Base-by-base conservation (phyloP, 2,888 invertebrate genomes). In the Rhaphigaster nebulosa region DNA sequence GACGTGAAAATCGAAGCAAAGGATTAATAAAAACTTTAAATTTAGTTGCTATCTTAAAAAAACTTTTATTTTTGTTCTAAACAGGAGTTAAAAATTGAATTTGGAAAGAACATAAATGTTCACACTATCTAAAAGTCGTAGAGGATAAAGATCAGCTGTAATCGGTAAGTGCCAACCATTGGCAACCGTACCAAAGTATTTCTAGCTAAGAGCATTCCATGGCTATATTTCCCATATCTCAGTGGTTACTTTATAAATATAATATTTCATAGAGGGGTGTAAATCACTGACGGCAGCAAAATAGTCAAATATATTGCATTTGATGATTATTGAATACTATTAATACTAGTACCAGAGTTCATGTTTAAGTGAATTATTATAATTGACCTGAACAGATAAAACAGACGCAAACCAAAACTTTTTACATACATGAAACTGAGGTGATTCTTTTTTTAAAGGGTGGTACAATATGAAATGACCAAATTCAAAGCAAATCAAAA, bases 161-260 rank as follows among this genome's bases (percentile, higher is more conserved):
- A 60, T 60, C 60, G 60, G 60, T n/a, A 60, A 60, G 13, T 60
- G n/a, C n/a, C 60, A 60, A 60, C 60, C 60, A 60, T 60, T 60
- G 60, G 60, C 60, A 60, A n/a, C n/a, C n/a, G n/a, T 60, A 60
- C 60, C 60, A n/a, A 60, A 60, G n/a, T 60, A 60, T 60, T 60
- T 60, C 60, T 60, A 60, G 60, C 60, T 60, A 60, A 60, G 60
- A 60, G 60, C 60, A 60, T 60, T 60, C 60, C n/a, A 60, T 12
- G 13, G n/a, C 60, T 60, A 10, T n/a, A 60, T 60, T 60, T 60
- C n/a, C 60, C 60, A 60, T 60, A 60, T 12, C 60, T 12, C 60
- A 60, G 12, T 60, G n/a, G 10, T 60, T n/a, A n/a, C 6, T 60
- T 60, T 60, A 60, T 60, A 60, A 60, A n/a, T 60, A 60, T 10